A percentile compares a stretch with the other conserved stretches of the same genome.
phyloP scores from a whole-genome alignment of 37 sponge, comb jelly and placozoan genomes.

The Chondrilla cf. caribensis region DNA sequence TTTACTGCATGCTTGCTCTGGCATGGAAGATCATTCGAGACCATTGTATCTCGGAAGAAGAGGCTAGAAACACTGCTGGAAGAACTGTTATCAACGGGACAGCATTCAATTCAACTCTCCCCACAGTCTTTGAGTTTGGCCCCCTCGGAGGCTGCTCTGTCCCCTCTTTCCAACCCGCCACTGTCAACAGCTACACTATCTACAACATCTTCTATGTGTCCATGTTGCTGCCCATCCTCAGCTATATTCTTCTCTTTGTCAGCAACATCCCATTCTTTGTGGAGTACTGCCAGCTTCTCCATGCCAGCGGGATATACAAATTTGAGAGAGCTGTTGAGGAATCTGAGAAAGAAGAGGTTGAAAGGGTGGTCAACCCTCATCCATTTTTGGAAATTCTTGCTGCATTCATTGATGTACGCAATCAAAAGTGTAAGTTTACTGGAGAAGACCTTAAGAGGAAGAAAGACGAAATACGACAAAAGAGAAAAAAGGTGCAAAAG shows the following conservation, averaged over 20 bases:
- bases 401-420: not conserved
- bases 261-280: not conserved
- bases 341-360: too few relatives aligned
- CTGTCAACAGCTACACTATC: not conserved
- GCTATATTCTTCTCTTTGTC: not conserved
- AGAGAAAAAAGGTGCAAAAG: too few relatives aligned
- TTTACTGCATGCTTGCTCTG: not conserved
- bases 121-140: too few relatives aligned
- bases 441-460: not conserved
- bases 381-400: not conserved
- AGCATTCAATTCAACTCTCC: too few relatives aligned
- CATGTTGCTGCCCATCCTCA: not conserved
- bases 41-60: not conserved
- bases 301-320: too few relatives aligned
- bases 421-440: not conserved
- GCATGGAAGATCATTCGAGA: conserved; percentile 14
- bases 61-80: too few relatives aligned
- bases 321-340: too few relatives aligned
- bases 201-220: conserved; percentile 9
- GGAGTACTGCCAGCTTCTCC: not conserved
- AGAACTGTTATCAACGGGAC: not conserved
- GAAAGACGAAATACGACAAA: too few relatives aligned
- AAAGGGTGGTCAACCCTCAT: not conserved
- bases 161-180: too few relatives aligned
- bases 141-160: too few relatives aligned